These are phyloP conservation scores for Rhagium mordax DNA, from an alignment of 2,888 invertebrate genomes.

Conservation along the genomic window DNA sequence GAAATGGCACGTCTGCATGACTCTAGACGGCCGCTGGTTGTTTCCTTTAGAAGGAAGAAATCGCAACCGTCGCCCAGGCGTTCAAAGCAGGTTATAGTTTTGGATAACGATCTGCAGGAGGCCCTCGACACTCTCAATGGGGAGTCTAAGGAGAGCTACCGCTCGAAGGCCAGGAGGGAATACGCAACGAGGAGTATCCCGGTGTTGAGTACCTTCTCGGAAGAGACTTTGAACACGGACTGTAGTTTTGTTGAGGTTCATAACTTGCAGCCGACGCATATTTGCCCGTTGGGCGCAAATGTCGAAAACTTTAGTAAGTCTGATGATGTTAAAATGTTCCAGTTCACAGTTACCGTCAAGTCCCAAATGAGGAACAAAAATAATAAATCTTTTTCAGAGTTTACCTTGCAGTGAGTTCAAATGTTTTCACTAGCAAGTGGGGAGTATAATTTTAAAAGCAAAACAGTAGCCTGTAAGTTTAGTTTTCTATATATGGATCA, in stretches of 20 bases:
- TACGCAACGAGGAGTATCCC: constrained; percentile 11
- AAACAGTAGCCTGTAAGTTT: too few species aligned
- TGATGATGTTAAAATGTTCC: constrained; percentile 35
- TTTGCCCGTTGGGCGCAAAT: constrained; percentile 54
- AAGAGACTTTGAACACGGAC: constrained; percentile 22
- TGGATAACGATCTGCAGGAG: constrained; percentile 54
- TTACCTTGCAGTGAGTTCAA: background rate
- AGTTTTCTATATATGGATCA: too few species aligned
- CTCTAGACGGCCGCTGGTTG: constrained; percentile 67
- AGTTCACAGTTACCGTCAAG: constrained; percentile 26
- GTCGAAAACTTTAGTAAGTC: constrained; percentile 30
- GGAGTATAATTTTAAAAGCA: too few species aligned
- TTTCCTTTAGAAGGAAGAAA: constrained; percentile 66
- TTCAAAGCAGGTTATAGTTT: constrained; percentile 42
- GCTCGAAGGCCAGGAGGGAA: constrained; percentile 11
- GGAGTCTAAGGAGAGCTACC: constrained; percentile 18
- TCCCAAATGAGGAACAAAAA: constrained; percentile 9
- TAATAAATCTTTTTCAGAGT: background rate
- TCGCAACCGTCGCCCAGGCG: constrained; percentile 37
- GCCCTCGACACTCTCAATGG: constrained; percentile 49
- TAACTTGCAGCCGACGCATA: constrained; percentile 58
- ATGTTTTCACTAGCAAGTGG: too few species aligned
- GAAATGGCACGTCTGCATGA: constrained; percentile 66
- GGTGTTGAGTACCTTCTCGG: constrained; percentile 38
- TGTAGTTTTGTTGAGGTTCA: constrained; percentile 55